Evolutionary conservation across 2,888 invertebrate species (phyloP), one percentile per base, ranked within the genome.

Genomic region (Palloptera scutellata): DNA sequence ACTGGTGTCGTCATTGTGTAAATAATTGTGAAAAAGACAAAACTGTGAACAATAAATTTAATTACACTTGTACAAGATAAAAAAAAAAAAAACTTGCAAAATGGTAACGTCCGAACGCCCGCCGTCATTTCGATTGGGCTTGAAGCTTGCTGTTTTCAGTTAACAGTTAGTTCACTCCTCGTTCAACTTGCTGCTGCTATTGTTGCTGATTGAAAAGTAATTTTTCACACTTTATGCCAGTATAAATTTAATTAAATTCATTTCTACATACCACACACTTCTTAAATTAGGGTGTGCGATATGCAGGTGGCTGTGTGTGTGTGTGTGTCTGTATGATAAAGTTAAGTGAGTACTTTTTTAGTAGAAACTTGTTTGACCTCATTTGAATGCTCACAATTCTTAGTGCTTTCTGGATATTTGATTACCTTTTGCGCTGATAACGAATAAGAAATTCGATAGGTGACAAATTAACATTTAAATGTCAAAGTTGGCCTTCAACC

Each of bases 181-280:
- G 12, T 19, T 12, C 17, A 8, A 17, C 54, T 6, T 17, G 8
- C 17, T 15, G 17, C n/a, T 12, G 17, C 20, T 12, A 5, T 13
- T 48, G 51, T 15, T 54, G 54, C 19, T 54, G 54, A 54, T 54
- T 54, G 54, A 54, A 54, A 54, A 54, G 54, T 20, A n/a, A 54
- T 54, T 54, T 54, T 54, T 54, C 54, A 54, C 54, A 54, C 54
- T 54, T 19, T 6, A 48, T 48, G 48, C 48, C 48, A 15, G 48
- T 15, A 48, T 48, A 48, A 48, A 48, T 48, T 48, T 48, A 48
- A 48, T 8, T 48, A 48, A 48, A 48, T 48, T 48, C 48, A 15
- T 48, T 48, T 48, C n/a, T 15, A n/a, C n/a, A n/a, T n/a, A 48
- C 48, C 48, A 48, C 30, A 48, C 48, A 48, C 15, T 15, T 13